phyloP scores from a whole-genome alignment of 2,113 vertebrate species.

The Sus scrofa region DNA sequence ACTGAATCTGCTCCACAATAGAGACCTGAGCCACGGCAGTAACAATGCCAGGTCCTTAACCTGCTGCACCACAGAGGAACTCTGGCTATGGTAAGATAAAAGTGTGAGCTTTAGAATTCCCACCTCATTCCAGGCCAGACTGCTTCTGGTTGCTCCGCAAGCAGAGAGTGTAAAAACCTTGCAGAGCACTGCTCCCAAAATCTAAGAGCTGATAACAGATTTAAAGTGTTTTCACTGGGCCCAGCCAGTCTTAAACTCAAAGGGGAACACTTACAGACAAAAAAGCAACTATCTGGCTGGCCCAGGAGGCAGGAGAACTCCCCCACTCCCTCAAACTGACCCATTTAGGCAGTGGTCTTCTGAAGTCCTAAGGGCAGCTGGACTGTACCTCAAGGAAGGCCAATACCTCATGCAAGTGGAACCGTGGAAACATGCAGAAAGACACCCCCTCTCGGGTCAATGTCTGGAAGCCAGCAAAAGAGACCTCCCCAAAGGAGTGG shows the following conservation, averaged over 20 bases:
- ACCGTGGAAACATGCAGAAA: neutral
- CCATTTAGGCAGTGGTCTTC: neutral
- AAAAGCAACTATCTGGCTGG: neutral
- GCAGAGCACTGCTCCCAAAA: neutral
- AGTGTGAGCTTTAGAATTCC: constrained; percentile 31
- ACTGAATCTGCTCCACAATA: no score
- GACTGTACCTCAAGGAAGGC: neutral
- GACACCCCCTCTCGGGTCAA: neutral
- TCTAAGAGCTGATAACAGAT: neutral
- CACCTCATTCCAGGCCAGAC: neutral
- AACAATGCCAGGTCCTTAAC: no score
- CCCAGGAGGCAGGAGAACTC: neutral
- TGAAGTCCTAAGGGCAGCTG: neutral
- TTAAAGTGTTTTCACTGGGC: neutral
- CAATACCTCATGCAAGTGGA: neutral
- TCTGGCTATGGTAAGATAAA: neutral
- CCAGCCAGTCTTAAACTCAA: neutral
- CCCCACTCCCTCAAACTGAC: neutral
- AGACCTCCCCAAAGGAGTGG: neutral
- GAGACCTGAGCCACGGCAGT: no score
- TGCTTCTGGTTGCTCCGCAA: neutral
- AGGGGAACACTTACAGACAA: neutral
- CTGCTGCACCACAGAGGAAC: neutral
- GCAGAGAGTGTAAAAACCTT: neutral
- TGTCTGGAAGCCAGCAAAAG: neutral